Percentiles rank a stretch among this genome's conserved stretches.
These are phyloP conservation scores for Trichonephila clavata DNA, from an alignment of 1,140 invertebrate species.

Conservation along the genomic window DNA sequence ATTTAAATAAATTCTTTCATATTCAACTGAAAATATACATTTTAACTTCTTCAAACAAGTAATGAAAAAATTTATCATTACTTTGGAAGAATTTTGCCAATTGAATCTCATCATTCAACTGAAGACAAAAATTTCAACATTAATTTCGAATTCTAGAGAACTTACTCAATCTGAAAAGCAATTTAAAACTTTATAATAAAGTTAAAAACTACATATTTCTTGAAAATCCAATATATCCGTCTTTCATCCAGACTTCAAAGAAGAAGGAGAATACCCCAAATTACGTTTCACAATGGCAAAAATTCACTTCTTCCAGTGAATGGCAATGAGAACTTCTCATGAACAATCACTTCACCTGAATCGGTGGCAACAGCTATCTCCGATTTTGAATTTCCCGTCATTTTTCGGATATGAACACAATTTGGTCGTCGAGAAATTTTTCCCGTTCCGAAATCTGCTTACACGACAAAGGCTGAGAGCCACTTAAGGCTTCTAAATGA, in stretches of 20 bases:
- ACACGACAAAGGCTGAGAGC: slow-evolving; percentile 42
- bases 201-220: not conserved
- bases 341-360: slow-evolving; percentile 26
- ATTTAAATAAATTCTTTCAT: too few species aligned
- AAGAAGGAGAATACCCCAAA: not conserved
- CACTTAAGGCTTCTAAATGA: slow-evolving; percentile 40
- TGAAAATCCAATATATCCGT: not conserved
- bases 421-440: not conserved
- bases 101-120: too few species aligned
- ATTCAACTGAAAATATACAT: too few species aligned
- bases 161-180: not conserved
- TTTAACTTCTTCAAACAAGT: too few species aligned
- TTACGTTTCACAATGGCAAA: slow-evolving; percentile 2
- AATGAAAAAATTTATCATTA: too few species aligned
- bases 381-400: not conserved
- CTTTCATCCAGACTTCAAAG: not conserved
- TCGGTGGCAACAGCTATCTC: not conserved
- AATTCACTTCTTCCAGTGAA: not conserved
- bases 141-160: not conserved
- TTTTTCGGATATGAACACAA: slow-evolving; percentile 13
- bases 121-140: too few species aligned
- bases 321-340: not conserved
- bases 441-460: slow-evolving; percentile 36
- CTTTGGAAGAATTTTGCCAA: too few species aligned
- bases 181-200: not conserved